Evolutionary conservation across 2,888 invertebrate species (phyloP).

Genomic region (Platerodrilus igneus): DNA sequence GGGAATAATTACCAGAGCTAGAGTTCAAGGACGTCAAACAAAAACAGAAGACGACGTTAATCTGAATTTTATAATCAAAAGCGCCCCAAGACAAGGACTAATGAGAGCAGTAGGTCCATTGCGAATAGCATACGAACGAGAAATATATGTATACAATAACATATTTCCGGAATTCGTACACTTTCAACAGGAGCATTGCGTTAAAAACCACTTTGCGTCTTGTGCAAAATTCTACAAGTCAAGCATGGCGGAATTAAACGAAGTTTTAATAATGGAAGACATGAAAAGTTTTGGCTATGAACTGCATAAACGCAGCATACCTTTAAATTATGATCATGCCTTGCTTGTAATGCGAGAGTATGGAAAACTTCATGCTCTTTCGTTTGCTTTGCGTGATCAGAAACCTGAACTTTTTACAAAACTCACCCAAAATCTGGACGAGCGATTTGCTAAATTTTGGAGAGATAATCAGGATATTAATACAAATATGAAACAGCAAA

Average conservation of each 20-base stretch:
- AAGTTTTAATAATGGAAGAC: conserved; percentile 30
- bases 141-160: conserved; percentile 32
- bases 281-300: conserved; percentile 27
- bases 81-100: conserved; percentile 27
- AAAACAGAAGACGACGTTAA: conserved; percentile 18
- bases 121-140: conserved; percentile 29
- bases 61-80: conserved; percentile 36
- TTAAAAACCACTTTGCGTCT: conserved; percentile 21
- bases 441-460: too few relatives aligned
- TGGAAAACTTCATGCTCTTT: conserved; percentile 35
- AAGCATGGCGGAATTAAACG: conserved; percentile 20
- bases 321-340: conserved; percentile 32
- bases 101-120: conserved; percentile 29
- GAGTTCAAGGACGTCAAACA: conserved; percentile 16
- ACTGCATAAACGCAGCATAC: conserved; percentile 15
- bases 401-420: conserved; percentile 26
- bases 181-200: conserved; percentile 27
- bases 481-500: too few relatives aligned
- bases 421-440: conserved; percentile 15
- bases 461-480: too few relatives aligned
- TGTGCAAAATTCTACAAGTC: conserved; percentile 21
- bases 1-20: conserved; percentile 30
- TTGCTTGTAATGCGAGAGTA: conserved; percentile 31
- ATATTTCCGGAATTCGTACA: conserved; percentile 29
- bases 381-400: conserved; percentile 31